phyloP scores from a whole-genome alignment of 1,140 invertebrate genomes.

The Oedothorax gibbosus region DNA sequence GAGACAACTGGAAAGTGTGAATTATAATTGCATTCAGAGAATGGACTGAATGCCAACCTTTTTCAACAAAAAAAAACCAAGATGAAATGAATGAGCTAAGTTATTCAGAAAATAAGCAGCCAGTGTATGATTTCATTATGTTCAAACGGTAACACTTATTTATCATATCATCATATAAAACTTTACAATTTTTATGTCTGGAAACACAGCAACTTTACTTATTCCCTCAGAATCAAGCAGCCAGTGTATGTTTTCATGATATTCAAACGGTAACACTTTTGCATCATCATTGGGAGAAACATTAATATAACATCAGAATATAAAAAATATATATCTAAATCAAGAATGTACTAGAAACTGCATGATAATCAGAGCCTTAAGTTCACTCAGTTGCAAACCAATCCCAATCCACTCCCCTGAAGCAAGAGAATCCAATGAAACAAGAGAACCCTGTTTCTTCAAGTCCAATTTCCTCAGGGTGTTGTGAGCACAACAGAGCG shows the following conservation, averaged over 20 bases:
- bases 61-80: background rate
- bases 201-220: background rate
- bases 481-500: slow-evolving; percentile 9
- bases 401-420: background rate
- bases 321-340: too few relatives aligned
- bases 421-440: background rate
- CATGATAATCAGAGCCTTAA: slow-evolving; percentile 18
- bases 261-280: slow-evolving; percentile 44
- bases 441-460: slow-evolving; percentile 35
- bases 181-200: background rate
- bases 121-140: background rate
- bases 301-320: too few relatives aligned
- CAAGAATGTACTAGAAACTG: too few relatives aligned
- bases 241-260: slow-evolving; percentile 17
- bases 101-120: background rate
- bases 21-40: slow-evolving; percentile 20
- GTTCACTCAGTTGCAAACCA: slow-evolving; percentile 2
- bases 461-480: background rate
- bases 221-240: slow-evolving; percentile 5
- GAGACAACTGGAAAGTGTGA: background rate
- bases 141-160: slow-evolving; percentile 36
- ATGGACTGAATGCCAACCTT: slow-evolving; percentile 25
- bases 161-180: slow-evolving; percentile 5
- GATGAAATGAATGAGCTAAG: background rate
- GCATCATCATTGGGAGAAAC: too few relatives aligned